phyloP scores from a whole-genome alignment of 2,888 invertebrate genomes.

The Strigamia crassipes region DNA sequence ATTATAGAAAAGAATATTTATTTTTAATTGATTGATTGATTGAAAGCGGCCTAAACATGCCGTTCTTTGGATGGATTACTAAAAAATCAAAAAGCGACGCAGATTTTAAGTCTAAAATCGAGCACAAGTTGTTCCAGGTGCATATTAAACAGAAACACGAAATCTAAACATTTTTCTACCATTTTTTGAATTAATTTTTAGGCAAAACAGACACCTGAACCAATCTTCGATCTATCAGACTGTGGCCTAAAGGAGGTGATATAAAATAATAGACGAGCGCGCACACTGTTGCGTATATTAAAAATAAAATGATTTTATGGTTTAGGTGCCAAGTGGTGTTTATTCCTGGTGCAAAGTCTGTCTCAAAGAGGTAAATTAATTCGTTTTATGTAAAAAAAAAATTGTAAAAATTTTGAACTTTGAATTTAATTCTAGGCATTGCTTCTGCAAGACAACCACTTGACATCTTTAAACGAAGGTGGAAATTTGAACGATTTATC shows the following conservation, averaged over 20 bases:
- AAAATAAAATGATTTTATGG: neutral
- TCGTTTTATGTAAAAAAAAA: neutral
- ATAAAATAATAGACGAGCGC: neutral
- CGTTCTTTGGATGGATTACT: conserved; percentile 14
- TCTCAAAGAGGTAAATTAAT: conserved; percentile 42
- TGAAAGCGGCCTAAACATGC: conserved; percentile 5
- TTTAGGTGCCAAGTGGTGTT: conserved; percentile 48
- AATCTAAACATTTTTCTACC: neutral
- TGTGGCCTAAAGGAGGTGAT: conserved; percentile 46
- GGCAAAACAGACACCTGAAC: conserved; percentile 49
- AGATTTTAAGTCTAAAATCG: conserved; percentile 47
- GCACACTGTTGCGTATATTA: neutral
- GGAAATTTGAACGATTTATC: conserved; percentile 48
- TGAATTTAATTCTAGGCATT: conserved; percentile 23
- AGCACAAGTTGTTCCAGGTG: conserved; percentile 48
- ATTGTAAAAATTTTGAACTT: neutral
- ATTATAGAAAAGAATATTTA: too few relatives aligned
- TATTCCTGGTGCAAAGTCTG: conserved; percentile 50
- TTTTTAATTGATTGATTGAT: too few relatives aligned
- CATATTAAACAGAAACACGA: neutral
- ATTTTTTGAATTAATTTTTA: neutral
- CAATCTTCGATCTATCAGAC: conserved; percentile 47
- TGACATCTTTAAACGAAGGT: conserved; percentile 47
- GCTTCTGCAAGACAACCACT: conserved; percentile 46
- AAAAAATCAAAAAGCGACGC: conserved; percentile 20